Evolutionary conservation across 2,888 invertebrate genomes (phyloP).

Genomic region (Frankliniella intonsa): DNA sequence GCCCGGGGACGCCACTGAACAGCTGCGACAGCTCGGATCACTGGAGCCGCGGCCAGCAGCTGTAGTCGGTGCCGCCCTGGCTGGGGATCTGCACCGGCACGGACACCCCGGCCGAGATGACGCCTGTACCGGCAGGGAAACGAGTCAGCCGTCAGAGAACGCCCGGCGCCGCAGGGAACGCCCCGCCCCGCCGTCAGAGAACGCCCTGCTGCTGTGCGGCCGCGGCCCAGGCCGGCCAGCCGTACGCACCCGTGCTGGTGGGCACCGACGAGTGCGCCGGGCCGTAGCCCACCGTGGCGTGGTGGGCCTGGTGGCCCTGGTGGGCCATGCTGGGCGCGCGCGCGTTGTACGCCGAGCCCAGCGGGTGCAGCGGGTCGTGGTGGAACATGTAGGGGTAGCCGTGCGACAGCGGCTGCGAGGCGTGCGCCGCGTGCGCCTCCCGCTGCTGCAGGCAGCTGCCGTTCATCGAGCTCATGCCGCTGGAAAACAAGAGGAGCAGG

Average conservation of each 20-base stretch:
- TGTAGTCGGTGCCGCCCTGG: constrained; percentile 70
- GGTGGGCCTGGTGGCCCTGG: constrained; percentile 48
- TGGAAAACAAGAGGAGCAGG: constrained; percentile 48
- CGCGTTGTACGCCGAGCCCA: constrained; percentile 66
- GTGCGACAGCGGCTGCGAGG: constrained; percentile 43
- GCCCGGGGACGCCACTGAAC: constrained; percentile 2
- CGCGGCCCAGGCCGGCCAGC: background rate
- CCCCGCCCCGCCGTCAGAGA: too few relatives aligned
- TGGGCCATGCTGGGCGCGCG: constrained; percentile 57
- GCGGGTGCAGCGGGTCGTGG: constrained; percentile 74
- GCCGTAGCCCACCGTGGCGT: constrained; percentile 37
- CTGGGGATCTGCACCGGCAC: constrained; percentile 90
- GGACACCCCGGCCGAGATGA: constrained; percentile 87
- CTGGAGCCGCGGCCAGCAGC: constrained; percentile 89
- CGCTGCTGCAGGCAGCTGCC: constrained; percentile 81
- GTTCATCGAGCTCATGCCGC: constrained; percentile 80
- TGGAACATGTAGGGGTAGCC: constrained; percentile 86
- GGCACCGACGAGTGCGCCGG: constrained; percentile 45
- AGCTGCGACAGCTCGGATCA: constrained; percentile 72
- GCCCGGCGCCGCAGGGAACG: too few relatives aligned
- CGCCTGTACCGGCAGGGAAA: constrained; percentile 58
- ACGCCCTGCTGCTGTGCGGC: background rate
- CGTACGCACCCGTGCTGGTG: constrained; percentile 38
- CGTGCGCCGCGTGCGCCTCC: constrained; percentile 48
- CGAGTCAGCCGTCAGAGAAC: background rate